Percentiles rank a stretch among this genome's conserved stretches.
Evolutionary conservation across 2,888 invertebrate genomes (phyloP).

Genomic region (Napeogenes sylphis): DNA sequence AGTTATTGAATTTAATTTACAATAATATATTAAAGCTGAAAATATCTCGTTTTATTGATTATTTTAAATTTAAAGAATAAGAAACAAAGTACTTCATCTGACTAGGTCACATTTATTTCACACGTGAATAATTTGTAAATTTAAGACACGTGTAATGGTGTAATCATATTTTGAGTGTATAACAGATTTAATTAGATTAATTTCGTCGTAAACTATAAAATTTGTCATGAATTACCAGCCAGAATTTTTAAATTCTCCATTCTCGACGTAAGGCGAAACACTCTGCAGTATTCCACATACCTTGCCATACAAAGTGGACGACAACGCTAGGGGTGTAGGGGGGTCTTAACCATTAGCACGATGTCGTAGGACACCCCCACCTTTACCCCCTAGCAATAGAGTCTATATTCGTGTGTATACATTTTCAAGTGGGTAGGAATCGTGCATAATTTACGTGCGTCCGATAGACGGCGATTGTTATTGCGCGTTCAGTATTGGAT

Average conservation of each 20-base stretch:
- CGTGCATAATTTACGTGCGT: slow-evolving; percentile 76
- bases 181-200: too few relatives aligned
- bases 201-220: too few relatives aligned
- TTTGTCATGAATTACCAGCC: too few relatives aligned
- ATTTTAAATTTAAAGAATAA: too few relatives aligned
- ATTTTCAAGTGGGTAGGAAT: slow-evolving; percentile 29
- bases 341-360: slow-evolving; percentile 67
- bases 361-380: slow-evolving; percentile 41
- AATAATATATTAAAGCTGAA: too few relatives aligned
- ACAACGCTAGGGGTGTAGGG: slow-evolving; percentile 34
- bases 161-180: too few relatives aligned
- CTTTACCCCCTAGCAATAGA: slow-evolving; percentile 33
- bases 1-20: neutral
- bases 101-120: too few relatives aligned
- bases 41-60: too few relatives aligned
- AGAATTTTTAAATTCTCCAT: neutral
- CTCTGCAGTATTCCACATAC: slow-evolving; percentile 1
- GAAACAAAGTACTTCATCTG: too few relatives aligned
- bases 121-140: too few relatives aligned
- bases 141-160: too few relatives aligned
- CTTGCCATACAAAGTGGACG: slow-evolving; percentile 8
- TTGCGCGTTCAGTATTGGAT: slow-evolving; percentile 74
- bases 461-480: slow-evolving; percentile 76
- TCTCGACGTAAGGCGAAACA: neutral
- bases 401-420: slow-evolving; percentile 33